Percentiles rank a stretch among this genome's conserved stretches.
Conservation (phyloP, 2,888 invertebrate species). For the Lepetodrilus schrolli region DNA sequence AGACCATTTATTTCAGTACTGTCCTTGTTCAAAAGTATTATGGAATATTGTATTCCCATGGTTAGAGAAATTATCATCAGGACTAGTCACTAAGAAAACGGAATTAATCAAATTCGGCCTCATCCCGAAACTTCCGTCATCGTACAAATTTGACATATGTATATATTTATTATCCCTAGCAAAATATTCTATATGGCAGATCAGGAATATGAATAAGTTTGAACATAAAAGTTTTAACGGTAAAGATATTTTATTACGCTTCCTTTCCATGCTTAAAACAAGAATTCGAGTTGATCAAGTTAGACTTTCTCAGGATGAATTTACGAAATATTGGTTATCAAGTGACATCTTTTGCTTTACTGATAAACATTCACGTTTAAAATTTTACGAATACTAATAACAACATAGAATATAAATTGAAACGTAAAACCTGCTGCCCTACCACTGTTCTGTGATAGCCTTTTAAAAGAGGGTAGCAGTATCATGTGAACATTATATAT, state of each 20-base stretch:
- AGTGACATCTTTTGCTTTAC: neutral
- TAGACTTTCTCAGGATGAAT: neutral
- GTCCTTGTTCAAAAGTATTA: constrained; percentile 1
- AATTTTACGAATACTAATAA: neutral
- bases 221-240: neutral
- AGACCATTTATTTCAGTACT: neutral
- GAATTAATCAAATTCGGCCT: neutral
- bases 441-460: neutral
- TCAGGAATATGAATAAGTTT: neutral
- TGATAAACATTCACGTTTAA: no score
- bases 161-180: neutral
- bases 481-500: neutral
- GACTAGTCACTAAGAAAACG: neutral
- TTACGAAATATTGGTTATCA: neutral
- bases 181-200: neutral
- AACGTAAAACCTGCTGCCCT: neutral
- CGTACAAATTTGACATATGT: neutral
- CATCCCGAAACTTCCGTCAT: neutral
- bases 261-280: neutral
- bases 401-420: neutral
- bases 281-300: neutral
- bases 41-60: neutral
- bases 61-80: neutral
- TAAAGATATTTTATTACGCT: constrained; percentile 6
- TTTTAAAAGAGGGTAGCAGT: neutral